Base-by-base conservation (phyloP, 2,888 invertebrate species). In the Pharmacophagus antenor region DNA sequence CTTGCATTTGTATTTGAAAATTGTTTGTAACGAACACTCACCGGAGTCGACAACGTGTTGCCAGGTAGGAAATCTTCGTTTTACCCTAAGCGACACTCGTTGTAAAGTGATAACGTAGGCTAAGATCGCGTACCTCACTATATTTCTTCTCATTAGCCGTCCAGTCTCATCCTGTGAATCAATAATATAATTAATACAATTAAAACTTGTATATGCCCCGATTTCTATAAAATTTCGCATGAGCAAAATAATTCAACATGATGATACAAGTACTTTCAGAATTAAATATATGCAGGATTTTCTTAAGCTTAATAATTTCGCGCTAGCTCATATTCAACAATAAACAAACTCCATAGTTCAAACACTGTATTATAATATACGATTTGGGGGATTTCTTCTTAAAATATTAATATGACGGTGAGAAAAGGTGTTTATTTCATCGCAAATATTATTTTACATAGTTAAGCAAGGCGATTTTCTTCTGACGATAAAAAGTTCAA, bases 11-110 rank as follows among this genome's bases (percentile, higher is more conserved):
- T n/a, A n/a, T n/a, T n/a, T n/a, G n/a, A n/a, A n/a, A n/a, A n/a
- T 56, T 63, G 65, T 65, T 60, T 67, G 54, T 51, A 81, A 92
- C 57, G 55, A 61, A 60, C 62, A 81, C 92, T 92, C 82, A 95
- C 95, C 97, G 66, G 96, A 95, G 88, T 97, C 97, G 31, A 97
- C 97, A 70, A 97, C 94, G 82, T 97, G 97, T 79, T 97, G 96
- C 91, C 96, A 95, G 15, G 96, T 94, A 18, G 97, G 97, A 84
- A 97, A 97, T 63, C 97, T 92, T 76, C 96, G 93, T 80, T 97
- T 97, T 37, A 97, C 97, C 63, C 97, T 92, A 68, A 97, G 90
- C 54, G 97, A 97, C 58, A 97, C 96, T 79, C 96, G 93, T 82
- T 96, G 96, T 61, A 97, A 88, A 6, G 96, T 96, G 73, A 97